Evolutionary conservation across 2,113 vertebrate genomes (phyloP).

Genomic region (Ceratotherium simum): DNA sequence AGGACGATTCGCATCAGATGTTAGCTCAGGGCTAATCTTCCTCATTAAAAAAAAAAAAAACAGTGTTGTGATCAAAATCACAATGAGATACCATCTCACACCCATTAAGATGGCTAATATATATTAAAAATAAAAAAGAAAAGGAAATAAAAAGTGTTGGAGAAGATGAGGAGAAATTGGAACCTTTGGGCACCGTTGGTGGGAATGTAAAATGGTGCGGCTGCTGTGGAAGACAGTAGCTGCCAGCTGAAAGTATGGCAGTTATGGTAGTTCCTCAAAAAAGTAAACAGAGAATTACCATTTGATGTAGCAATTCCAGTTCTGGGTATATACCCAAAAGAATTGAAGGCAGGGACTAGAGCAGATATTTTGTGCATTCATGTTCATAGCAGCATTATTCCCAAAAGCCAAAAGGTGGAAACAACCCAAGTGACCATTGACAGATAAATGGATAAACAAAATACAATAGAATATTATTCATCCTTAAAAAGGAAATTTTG

Average conservation of each 20-base stretch:
- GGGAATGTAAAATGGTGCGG: not conserved
- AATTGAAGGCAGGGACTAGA: not conserved
- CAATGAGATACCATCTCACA: not conserved
- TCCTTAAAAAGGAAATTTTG: not conserved
- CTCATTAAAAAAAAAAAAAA: too few species aligned
- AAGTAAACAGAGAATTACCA: not conserved
- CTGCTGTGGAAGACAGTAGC: not conserved
- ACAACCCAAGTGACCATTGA: not conserved
- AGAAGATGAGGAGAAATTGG: not conserved
- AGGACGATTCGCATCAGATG: too few species aligned
- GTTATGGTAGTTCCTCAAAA: not conserved
- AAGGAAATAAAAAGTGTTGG: not conserved
- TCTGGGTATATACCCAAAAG: not conserved
- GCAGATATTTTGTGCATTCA: not conserved
- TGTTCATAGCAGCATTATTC: not conserved
- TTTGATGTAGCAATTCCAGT: not conserved
- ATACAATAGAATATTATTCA: not conserved
- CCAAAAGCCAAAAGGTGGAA: not conserved
- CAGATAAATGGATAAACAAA: not conserved
- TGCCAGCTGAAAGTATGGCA: too few species aligned
- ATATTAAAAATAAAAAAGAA: not conserved
- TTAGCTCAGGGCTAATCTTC: too few species aligned
- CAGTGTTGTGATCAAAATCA: not conserved
- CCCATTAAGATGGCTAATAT: not conserved
- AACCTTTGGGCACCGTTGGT: not conserved